Conservation (phyloP, 2,113 vertebrate genomes). For the Azemiops feae region DNA sequence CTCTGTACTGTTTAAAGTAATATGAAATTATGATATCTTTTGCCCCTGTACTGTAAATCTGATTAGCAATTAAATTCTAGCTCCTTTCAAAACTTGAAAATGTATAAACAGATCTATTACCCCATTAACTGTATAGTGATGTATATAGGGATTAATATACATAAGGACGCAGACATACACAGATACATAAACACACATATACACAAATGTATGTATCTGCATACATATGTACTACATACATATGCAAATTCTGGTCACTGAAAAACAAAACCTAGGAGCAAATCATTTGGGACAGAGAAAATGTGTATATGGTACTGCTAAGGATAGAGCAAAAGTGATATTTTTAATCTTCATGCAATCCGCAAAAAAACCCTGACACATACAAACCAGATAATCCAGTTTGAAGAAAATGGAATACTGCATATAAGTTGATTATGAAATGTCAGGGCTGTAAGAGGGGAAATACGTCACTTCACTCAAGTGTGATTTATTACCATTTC, state of each 20-base stretch:
- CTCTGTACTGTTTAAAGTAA: not conserved
- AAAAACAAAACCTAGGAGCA: not conserved
- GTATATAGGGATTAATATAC: no score
- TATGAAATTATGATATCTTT: not conserved
- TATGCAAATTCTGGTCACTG: not conserved
- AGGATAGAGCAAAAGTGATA: not conserved
- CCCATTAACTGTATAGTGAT: not conserved
- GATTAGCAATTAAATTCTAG: not conserved
- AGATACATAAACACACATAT: no score
- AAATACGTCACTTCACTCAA: conserved; percentile 33
- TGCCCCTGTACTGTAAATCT: not conserved
- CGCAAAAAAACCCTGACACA: not conserved
- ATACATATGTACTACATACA: not conserved
- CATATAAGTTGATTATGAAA: conserved; percentile 54
- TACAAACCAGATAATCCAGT: not conserved
- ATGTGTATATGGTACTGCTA: not conserved
- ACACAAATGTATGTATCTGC: not conserved
- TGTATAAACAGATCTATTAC: not conserved
- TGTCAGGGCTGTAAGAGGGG: conserved; percentile 46
- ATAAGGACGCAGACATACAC: no score
- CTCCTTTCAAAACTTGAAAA: no score
- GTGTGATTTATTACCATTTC: conserved; percentile 51
- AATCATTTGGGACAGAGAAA: not conserved
- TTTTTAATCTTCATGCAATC: not conserved
- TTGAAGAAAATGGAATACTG: conserved; percentile 40